A percentile compares a stretch with the other conserved stretches of the same genome.
Conservation (phyloP, 2,113 vertebrate species). For the Callaeas wilsoni region DNA sequence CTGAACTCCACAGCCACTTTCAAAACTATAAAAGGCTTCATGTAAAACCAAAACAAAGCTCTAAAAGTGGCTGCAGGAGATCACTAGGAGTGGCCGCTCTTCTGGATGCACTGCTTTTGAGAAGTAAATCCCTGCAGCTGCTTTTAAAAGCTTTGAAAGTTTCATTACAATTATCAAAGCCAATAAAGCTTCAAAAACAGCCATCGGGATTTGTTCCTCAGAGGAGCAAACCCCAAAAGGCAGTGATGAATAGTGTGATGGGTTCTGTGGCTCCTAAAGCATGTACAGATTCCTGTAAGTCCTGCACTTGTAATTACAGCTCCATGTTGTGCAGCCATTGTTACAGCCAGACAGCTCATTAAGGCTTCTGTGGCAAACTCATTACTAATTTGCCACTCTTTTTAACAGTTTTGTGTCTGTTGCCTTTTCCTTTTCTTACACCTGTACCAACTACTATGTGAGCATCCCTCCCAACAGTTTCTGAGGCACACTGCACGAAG, state of each 20-base stretch:
- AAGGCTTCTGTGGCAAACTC: not conserved
- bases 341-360: slow-evolving; percentile 36
- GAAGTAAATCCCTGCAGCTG: slow-evolving; percentile 59
- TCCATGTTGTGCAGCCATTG: slow-evolving; percentile 17
- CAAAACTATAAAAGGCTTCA: slow-evolving; percentile 50
- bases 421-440: not conserved
- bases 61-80: slow-evolving; percentile 55
- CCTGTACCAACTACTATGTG: not conserved
- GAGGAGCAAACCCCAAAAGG: slow-evolving; percentile 60
- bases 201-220: slow-evolving; percentile 57
- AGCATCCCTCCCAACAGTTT: not conserved
- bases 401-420: not conserved
- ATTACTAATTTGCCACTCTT: not conserved
- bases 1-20: slow-evolving; percentile 49
- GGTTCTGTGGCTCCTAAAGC: slow-evolving; percentile 43
- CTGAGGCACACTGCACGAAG: not conserved
- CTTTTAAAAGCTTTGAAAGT: slow-evolving; percentile 57
- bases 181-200: slow-evolving; percentile 63
- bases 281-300: slow-evolving; percentile 55
- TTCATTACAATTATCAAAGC: slow-evolving; percentile 64
- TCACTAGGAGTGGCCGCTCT: slow-evolving; percentile 32
- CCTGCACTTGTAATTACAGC: slow-evolving; percentile 44
- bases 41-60: slow-evolving; percentile 53
- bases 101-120: slow-evolving; percentile 59
- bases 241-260: slow-evolving; percentile 48